Percentiles rank a stretch among this genome's conserved stretches.
phyloP scores from a whole-genome alignment of 2,113 vertebrate species.

The Axis porcinus region DNA sequence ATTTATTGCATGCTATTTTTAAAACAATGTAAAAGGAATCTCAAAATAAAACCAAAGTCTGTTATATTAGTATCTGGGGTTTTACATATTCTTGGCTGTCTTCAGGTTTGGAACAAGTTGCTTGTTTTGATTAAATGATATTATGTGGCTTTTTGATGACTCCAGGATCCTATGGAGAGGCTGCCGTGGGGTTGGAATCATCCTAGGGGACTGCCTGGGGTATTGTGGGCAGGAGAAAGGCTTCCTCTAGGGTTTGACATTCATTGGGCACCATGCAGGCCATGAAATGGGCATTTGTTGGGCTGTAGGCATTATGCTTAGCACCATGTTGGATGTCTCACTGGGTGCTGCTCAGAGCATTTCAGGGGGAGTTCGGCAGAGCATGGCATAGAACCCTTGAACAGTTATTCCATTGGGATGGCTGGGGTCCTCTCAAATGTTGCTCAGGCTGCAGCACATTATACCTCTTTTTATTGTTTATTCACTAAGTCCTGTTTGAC shows the following conservation, averaged over 20 bases:
- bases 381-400: not conserved
- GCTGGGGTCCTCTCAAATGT: not conserved
- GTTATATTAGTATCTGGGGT: not conserved
- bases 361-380: not conserved
- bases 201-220: not conserved
- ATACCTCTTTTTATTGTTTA: not conserved
- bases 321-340: not conserved
- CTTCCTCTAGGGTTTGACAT: not conserved
- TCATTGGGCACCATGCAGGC: not conserved
- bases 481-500: not conserved
- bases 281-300: not conserved
- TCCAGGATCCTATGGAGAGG: not conserved
- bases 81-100: constrained; percentile 30
- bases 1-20: not conserved
- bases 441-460: not conserved
- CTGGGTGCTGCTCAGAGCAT: not conserved
- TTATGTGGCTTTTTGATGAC: not conserved
- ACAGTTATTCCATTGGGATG: not conserved
- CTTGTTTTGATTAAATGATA: not conserved
- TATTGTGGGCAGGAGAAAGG: not conserved
- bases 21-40: not conserved
- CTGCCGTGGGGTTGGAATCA: not conserved
- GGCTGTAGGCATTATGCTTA: not conserved
- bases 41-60: constrained; percentile 22
- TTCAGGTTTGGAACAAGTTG: not conserved